phyloP scores from a whole-genome alignment of 92 coral and sea anemone genomes.

The Phenganax marumi region DNA sequence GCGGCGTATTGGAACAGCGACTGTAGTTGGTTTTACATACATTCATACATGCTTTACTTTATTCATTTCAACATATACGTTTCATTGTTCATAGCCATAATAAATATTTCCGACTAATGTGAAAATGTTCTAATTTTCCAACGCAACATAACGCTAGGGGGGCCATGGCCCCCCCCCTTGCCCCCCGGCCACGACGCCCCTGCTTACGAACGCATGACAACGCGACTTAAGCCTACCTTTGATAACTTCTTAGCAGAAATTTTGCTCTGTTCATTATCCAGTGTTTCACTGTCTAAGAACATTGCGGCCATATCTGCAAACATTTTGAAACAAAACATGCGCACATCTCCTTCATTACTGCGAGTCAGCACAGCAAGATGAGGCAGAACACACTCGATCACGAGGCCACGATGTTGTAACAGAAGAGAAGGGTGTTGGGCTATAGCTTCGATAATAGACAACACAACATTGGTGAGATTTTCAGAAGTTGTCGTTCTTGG shows the following conservation, averaged over 20 bases:
- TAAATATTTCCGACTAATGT: too few species aligned
- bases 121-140: too few species aligned
- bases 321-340: slow-evolving; percentile 88
- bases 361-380: slow-evolving; percentile 75
- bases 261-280: slow-evolving; percentile 42
- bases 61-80: too few species aligned
- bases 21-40: too few species aligned
- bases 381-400: slow-evolving; percentile 75
- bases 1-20: too few species aligned
- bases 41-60: too few species aligned
- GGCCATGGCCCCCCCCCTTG: too few species aligned
- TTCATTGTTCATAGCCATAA: too few species aligned
- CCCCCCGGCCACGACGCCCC: too few species aligned
- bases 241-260: slow-evolving; percentile 20
- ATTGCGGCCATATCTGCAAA: slow-evolving; percentile 92
- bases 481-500: slow-evolving; percentile 82
- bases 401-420: slow-evolving; percentile 65
- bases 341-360: slow-evolving; percentile 81
- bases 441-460: slow-evolving; percentile 88
- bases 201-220: not conserved
- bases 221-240: not conserved
- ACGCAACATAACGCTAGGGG: too few species aligned
- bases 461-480: slow-evolving; percentile 75
- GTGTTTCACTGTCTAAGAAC: slow-evolving; percentile 79
- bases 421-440: slow-evolving; percentile 94